These are phyloP conservation scores for Microcebus tavaratra DNA, from an alignment of 2,113 vertebrate species.

Conservation along the genomic window DNA sequence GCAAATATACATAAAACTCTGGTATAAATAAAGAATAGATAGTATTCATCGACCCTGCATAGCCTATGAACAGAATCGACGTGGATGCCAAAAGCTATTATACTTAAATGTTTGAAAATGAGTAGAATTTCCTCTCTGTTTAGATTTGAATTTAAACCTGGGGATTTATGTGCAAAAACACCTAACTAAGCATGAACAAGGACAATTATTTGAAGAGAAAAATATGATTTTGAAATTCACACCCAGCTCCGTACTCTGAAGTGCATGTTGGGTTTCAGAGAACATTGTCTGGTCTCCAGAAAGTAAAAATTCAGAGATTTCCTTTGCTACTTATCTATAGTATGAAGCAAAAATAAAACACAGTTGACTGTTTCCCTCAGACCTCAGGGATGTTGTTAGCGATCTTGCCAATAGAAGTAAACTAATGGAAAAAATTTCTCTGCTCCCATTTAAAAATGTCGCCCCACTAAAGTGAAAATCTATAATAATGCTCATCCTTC, in stretches of 20 bases:
- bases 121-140: constrained; percentile 59
- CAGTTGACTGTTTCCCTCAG: not conserved
- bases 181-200: constrained; percentile 25
- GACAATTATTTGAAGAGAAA: constrained; percentile 49
- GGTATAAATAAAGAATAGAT: not conserved
- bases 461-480: not conserved
- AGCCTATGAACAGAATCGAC: not conserved
- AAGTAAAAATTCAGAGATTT: not conserved
- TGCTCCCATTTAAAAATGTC: not conserved
- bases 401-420: not conserved
- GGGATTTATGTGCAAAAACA: constrained; percentile 64
- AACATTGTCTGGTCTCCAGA: not conserved
- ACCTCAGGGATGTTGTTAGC: no score
- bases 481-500: not conserved
- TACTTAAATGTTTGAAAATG: constrained; percentile 71
- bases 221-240: not conserved
- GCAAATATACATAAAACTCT: not conserved
- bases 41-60: not conserved
- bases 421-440: not conserved
- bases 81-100: constrained; percentile 47
- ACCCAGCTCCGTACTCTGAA: not conserved
- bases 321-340: not conserved
- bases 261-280: not conserved
- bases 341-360: not conserved
- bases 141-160: constrained; percentile 55